A percentile compares a stretch with the other conserved stretches of the same genome.
These are phyloP conservation scores for Leptodactylus fuscus DNA, from an alignment of 2,113 vertebrate genomes.

Conservation along the genomic window DNA sequence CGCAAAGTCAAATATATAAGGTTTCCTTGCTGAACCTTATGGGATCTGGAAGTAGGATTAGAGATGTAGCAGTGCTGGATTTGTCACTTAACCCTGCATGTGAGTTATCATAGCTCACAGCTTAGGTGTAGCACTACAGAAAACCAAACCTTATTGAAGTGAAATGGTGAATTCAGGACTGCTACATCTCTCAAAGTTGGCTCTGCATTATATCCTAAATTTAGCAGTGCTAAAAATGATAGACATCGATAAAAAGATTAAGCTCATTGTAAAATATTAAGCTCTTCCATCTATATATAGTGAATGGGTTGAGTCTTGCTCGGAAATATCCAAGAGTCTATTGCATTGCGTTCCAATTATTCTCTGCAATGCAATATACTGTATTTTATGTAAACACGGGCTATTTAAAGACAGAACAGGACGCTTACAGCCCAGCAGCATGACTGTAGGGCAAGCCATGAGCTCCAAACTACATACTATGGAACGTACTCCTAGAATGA, in stretches of 20 bases:
- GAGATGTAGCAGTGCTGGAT: too few species aligned
- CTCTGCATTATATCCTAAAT: not conserved
- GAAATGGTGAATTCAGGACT: too few species aligned
- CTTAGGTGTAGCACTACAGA: too few species aligned
- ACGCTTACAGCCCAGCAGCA: not conserved
- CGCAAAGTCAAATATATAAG: too few species aligned
- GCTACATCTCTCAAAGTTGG: not conserved
- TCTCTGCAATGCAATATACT: conserved; percentile 5
- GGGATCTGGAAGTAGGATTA: too few species aligned
- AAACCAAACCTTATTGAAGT: too few species aligned
- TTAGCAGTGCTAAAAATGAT: not conserved
- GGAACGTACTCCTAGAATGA: not conserved
- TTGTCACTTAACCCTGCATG: too few species aligned
- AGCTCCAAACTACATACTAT: not conserved
- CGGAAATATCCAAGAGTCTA: not conserved
- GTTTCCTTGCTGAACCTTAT: too few species aligned
- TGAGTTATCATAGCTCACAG: too few species aligned
- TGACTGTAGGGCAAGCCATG: not conserved
- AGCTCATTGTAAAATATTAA: not conserved
- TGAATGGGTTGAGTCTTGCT: not conserved
- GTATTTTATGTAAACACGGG: not conserved
- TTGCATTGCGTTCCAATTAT: not conserved
- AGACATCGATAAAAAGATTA: not conserved
- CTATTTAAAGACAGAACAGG: conserved; percentile 3
- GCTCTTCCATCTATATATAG: not conserved